Conservation (phyloP, 1,140 invertebrate species). For the Drosophila bocqueti region DNA sequence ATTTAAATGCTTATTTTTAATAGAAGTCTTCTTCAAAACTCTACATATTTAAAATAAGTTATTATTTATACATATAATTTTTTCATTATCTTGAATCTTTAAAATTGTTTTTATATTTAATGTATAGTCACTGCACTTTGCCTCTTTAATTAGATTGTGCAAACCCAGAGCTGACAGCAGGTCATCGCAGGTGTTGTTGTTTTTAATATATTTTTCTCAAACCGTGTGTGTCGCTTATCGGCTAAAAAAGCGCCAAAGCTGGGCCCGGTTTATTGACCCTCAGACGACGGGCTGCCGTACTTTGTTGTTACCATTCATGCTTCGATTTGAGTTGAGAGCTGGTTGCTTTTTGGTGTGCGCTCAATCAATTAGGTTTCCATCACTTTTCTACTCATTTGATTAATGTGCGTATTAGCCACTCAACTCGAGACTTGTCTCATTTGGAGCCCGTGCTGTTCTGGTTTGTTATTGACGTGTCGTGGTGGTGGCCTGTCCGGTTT, state of each 20-base stretch:
- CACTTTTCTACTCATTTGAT: constrained; percentile 70
- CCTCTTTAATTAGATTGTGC: background rate
- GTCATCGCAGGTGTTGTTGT: constrained; percentile 8
- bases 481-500: constrained; percentile 65
- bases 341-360: background rate
- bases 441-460: constrained; percentile 34
- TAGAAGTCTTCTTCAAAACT: too few relatives aligned
- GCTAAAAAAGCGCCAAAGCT: background rate
- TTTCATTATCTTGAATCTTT: too few relatives aligned
- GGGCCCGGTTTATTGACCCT: constrained; percentile 63
- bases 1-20: too few relatives aligned
- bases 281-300: constrained; percentile 18
- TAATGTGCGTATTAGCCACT: constrained; percentile 60
- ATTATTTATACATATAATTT: too few relatives aligned
- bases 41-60: too few relatives aligned
- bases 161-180: background rate
- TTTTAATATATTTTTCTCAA: constrained; percentile 6
- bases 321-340: constrained; percentile 20
- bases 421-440: constrained; percentile 22
- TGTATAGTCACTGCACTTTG: too few relatives aligned
- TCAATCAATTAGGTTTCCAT: constrained; percentile 65
- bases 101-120: background rate
- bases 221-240: constrained; percentile 6
- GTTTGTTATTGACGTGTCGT: constrained; percentile 27
- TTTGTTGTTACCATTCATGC: constrained; percentile 33